Evolutionary conservation across 2,888 invertebrate species (phyloP).

Genomic region (Bellardia bayeri): DNA sequence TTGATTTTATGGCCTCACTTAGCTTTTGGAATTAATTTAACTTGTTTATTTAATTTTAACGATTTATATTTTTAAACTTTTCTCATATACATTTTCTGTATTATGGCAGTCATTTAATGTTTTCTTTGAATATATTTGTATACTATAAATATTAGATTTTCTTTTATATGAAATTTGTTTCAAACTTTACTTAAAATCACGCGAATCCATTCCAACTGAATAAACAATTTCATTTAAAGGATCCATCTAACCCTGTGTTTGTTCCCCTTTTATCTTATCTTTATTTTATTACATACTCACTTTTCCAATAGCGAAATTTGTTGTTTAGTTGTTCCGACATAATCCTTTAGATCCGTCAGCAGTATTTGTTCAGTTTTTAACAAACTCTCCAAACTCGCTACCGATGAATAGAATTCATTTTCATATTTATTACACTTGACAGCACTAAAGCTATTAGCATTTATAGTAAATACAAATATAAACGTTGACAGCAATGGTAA

Average conservation of each 20-base stretch:
- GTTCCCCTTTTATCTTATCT: background rate
- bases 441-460: constrained; percentile 40
- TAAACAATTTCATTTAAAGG: constrained; percentile 19
- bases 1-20: background rate
- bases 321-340: constrained; percentile 74
- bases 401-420: constrained; percentile 79
- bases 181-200: background rate
- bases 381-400: constrained; percentile 79
- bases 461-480: constrained; percentile 21
- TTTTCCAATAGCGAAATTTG: constrained; percentile 76
- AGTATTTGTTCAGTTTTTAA: constrained; percentile 79
- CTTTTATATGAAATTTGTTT: background rate
- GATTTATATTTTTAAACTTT: background rate
- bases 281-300: constrained; percentile 75
- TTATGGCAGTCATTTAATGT: background rate
- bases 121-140: background rate
- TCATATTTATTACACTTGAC: constrained; percentile 58
- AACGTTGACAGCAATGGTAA: constrained; percentile 12
- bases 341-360: constrained; percentile 76
- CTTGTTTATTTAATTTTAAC: constrained; percentile 3
- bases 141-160: background rate
- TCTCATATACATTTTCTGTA: background rate
- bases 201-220: constrained; percentile 7
- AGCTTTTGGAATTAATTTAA: background rate
- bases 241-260: background rate